A percentile compares a stretch with the other conserved stretches of the same genome.
These are phyloP conservation scores for Tachyglossus aculeatus DNA, from an alignment of 2,797 vertebrate species.

Conservation along the genomic window DNA sequence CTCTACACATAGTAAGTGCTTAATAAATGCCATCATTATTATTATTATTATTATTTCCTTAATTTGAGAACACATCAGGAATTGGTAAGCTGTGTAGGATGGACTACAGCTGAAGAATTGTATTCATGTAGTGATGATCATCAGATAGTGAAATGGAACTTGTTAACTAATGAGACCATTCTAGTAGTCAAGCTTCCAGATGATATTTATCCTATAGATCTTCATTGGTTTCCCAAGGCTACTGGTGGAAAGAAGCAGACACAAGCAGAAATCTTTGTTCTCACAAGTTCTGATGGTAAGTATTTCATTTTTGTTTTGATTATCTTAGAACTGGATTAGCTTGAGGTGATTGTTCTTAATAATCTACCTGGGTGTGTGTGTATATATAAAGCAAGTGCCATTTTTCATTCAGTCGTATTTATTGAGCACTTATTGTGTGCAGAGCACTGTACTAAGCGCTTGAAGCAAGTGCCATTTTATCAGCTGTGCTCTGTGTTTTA, in stretches of 20 bases:
- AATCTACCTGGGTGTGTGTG: too few relatives aligned
- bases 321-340: neutral
- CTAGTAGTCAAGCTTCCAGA: constrained; percentile 86
- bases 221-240: constrained; percentile 93
- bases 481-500: too few relatives aligned
- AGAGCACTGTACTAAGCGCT: too few relatives aligned
- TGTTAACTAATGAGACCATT: constrained; percentile 85
- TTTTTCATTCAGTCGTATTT: too few relatives aligned
- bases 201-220: constrained; percentile 89
- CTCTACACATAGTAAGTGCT: too few relatives aligned
- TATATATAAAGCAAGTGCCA: too few relatives aligned
- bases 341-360: too few relatives aligned
- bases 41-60: too few relatives aligned
- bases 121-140: constrained; percentile 96
- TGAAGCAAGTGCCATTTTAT: too few relatives aligned
- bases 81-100: constrained; percentile 91
- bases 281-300: constrained; percentile 95
- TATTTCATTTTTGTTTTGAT: constrained; percentile 4
- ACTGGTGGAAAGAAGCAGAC: constrained; percentile 87
- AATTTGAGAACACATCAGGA: constrained; percentile 77
- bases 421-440: too few relatives aligned
- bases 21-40: too few relatives aligned
- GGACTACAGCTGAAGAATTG: constrained; percentile 93
- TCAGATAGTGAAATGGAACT: constrained; percentile 92
- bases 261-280: constrained; percentile 88